phyloP scores from a whole-genome alignment of 2,797 vertebrate genomes.

The Astyanax mexicanus region DNA sequence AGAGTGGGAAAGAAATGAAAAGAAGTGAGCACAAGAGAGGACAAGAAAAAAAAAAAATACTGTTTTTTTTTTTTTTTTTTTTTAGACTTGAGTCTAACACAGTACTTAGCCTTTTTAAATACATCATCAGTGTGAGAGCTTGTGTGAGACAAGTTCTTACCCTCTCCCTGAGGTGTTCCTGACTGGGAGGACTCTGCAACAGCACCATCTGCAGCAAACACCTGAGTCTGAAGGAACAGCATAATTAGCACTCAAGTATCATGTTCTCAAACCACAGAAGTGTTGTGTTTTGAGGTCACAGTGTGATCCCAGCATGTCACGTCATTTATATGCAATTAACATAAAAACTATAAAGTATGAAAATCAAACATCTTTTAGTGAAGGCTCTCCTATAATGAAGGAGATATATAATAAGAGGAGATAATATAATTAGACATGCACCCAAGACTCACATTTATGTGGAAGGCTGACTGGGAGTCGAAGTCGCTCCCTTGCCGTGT shows the following conservation, averaged over 20 bases:
- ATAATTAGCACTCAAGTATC: conserved; percentile 26
- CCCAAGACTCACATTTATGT: conserved; percentile 86
- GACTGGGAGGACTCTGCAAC: conserved; percentile 88
- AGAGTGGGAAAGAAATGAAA: background rate
- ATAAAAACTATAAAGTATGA: too few relatives aligned
- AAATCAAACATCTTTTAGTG: too few relatives aligned
- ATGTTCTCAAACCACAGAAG: background rate
- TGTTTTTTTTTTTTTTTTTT: too few relatives aligned
- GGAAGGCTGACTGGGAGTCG: conserved; percentile 90
- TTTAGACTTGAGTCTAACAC: background rate
- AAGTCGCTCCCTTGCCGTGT: conserved; percentile 93
- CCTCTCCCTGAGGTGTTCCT: conserved; percentile 91
- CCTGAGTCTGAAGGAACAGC: conserved; percentile 81
- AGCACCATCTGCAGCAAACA: conserved; percentile 89
- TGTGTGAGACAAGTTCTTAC: conserved; percentile 67
- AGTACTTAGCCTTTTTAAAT: background rate
- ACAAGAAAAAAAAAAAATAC: background rate
- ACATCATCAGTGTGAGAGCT: background rate
- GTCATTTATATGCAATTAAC: background rate
- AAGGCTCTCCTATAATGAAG: too few relatives aligned
- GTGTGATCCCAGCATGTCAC: background rate
- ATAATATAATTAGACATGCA: too few relatives aligned
- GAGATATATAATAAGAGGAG: too few relatives aligned
- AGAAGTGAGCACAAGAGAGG: background rate
- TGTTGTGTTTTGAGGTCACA: background rate